A percentile compares a stretch with the other conserved stretches of the same genome.
These are phyloP conservation scores for Eubucco bourcierii DNA, from an alignment of 2,113 vertebrate species.

Conservation along the genomic window DNA sequence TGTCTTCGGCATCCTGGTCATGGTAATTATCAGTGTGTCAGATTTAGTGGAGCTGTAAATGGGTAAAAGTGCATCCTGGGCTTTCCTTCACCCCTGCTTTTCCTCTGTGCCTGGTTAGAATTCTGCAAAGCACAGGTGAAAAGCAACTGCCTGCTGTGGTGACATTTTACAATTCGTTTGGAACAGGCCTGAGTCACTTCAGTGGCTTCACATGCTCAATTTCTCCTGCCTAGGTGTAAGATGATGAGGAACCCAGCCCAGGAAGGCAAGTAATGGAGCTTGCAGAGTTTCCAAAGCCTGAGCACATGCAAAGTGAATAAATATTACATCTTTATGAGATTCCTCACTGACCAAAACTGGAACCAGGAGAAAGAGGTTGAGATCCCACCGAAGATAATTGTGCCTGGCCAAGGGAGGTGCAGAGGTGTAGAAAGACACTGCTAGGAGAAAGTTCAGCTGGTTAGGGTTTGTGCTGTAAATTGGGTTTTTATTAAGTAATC, in stretches of 20 bases:
- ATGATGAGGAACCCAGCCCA: neutral
- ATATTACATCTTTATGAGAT: neutral
- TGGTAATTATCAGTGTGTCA: neutral
- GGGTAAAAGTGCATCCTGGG: neutral
- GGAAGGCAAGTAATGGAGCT: neutral
- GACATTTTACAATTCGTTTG: constrained; percentile 7
- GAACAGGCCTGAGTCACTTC: neutral
- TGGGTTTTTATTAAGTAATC: neutral
- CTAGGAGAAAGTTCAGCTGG: neutral
- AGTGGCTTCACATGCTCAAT: neutral
- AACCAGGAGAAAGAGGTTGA: neutral
- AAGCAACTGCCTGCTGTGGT: neutral
- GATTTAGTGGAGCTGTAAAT: neutral
- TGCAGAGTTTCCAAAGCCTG: neutral
- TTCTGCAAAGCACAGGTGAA: neutral
- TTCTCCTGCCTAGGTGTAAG: neutral
- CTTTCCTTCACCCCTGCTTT: neutral
- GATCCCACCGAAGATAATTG: neutral
- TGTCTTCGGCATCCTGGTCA: neutral
- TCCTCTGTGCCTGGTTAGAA: neutral
- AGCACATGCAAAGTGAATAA: neutral
- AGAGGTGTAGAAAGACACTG: neutral
- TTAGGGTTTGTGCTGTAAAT: neutral
- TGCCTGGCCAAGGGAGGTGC: neutral
- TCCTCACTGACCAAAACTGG: neutral